These are phyloP conservation scores for Emmelina monodactyla DNA, from an alignment of 2,888 invertebrate species.

Conservation along the genomic window DNA sequence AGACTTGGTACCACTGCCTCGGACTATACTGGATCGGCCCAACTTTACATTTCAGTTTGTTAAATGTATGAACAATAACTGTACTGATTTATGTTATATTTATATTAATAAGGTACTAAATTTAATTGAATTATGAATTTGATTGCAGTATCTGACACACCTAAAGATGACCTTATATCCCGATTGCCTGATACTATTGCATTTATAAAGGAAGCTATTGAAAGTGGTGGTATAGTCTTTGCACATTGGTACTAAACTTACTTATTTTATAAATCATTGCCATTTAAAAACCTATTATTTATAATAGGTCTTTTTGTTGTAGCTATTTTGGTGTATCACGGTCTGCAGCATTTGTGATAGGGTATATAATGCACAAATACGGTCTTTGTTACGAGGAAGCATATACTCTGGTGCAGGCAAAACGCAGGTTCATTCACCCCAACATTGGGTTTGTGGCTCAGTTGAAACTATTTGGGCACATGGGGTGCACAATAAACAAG, in stretches of 20 bases:
- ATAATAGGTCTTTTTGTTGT: conserved; percentile 16
- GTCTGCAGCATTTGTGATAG: conserved; percentile 87
- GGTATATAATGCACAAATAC: conserved; percentile 87
- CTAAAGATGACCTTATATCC: conserved; percentile 83
- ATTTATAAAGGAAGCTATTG: conserved; percentile 76
- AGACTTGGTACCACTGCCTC: conserved; percentile 84
- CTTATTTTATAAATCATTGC: not conserved
- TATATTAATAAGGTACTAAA: not conserved
- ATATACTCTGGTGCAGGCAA: conserved; percentile 70
- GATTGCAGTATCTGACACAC: conserved; percentile 79
- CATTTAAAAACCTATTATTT: not conserved
- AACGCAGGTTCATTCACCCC: conserved; percentile 76
- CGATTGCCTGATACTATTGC: conserved; percentile 78
- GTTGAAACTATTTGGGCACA: conserved; percentile 78
- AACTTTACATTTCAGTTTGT: conserved; percentile 77
- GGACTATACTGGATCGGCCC: conserved; percentile 71
- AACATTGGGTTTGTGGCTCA: conserved; percentile 85
- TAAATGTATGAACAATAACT: conserved; percentile 63
- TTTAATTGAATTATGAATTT: not conserved
- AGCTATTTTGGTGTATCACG: conserved; percentile 91
- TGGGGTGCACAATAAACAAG: conserved; percentile 76
- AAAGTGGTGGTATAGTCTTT: conserved; percentile 70
- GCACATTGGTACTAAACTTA: conserved; percentile 77
- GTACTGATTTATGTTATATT: not conserved
- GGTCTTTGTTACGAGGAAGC: conserved; percentile 77